Evolutionary conservation across 1,140 invertebrate species (phyloP).

Genomic region (Ruditapes philippinarum): DNA sequence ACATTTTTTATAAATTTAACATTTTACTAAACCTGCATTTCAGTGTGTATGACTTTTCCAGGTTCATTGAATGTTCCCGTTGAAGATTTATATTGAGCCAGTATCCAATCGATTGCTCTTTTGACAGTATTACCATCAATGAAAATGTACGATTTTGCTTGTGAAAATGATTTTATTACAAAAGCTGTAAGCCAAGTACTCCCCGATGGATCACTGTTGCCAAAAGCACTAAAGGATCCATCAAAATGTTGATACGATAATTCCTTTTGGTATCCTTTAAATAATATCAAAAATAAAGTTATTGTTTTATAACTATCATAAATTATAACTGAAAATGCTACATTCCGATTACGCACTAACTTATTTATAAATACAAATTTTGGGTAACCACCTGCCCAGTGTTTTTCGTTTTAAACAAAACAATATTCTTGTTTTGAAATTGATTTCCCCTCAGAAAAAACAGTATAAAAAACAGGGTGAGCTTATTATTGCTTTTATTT

Average conservation of each 20-base stretch:
- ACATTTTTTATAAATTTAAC: neutral
- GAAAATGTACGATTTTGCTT: constrained; percentile 89
- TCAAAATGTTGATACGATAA: constrained; percentile 95
- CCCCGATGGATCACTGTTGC: constrained; percentile 92
- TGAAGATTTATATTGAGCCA: constrained; percentile 90
- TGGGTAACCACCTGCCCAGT: too few species aligned
- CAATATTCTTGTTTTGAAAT: too few species aligned
- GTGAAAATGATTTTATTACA: too few species aligned
- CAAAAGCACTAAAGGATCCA: constrained; percentile 98
- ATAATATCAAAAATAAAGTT: too few species aligned
- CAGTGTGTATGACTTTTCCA: constrained; percentile 81
- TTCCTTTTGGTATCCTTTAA: constrained; percentile 94
- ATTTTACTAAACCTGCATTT: constrained; percentile 77
- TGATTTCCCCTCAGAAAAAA: too few species aligned
- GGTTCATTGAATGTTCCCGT: constrained; percentile 92
- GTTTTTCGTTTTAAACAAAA: too few species aligned
- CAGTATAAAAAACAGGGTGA: too few species aligned
- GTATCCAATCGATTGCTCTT: constrained; percentile 93
- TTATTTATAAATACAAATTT: too few species aligned
- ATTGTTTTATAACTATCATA: too few species aligned
- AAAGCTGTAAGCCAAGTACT: constrained; percentile 92
- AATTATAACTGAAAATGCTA: too few species aligned
- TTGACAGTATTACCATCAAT: constrained; percentile 91
- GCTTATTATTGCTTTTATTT: too few species aligned
- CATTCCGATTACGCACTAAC: too few species aligned